Percentiles rank a stretch among this genome's conserved stretches.
Conservation (phyloP, 2,113 vertebrate genomes). For the Cheilinus undulatus region DNA sequence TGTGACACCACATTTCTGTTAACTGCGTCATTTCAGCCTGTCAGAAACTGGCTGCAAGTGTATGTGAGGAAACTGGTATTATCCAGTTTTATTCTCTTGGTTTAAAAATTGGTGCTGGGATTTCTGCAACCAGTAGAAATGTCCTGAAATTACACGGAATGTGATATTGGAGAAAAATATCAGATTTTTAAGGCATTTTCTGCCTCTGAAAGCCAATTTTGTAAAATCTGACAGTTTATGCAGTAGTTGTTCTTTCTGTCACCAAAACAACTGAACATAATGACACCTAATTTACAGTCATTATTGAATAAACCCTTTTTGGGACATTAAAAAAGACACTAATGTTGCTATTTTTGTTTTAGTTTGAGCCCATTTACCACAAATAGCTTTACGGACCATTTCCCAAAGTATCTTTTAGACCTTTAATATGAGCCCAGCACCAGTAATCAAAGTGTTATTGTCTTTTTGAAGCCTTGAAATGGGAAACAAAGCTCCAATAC, state of each 20-base stretch:
- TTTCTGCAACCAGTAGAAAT: background rate
- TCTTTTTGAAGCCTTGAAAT: background rate
- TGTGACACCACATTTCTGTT: background rate
- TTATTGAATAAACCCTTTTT: background rate
- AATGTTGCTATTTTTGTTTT: background rate
- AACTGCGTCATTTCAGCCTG: background rate
- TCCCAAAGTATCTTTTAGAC: background rate
- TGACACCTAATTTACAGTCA: background rate
- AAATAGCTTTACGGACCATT: background rate
- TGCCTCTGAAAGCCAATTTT: too few relatives aligned
- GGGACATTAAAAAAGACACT: too few relatives aligned
- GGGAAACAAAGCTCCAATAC: background rate
- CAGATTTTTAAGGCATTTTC: too few relatives aligned
- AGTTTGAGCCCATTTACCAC: background rate
- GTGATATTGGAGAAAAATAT: too few relatives aligned
- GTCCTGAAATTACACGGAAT: too few relatives aligned
- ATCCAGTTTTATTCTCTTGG: background rate
- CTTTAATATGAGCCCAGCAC: background rate
- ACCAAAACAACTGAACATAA: too few relatives aligned
- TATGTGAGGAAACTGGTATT: background rate
- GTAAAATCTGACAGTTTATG: too few relatives aligned
- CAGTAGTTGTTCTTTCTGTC: too few relatives aligned
- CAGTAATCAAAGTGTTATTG: background rate
- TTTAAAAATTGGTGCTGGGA: background rate
- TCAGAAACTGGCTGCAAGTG: background rate